A percentile compares a stretch with the other conserved stretches of the same genome.
phyloP scores from a whole-genome alignment of 2,113 vertebrate species.

The Cyphotilapia sp. region DNA sequence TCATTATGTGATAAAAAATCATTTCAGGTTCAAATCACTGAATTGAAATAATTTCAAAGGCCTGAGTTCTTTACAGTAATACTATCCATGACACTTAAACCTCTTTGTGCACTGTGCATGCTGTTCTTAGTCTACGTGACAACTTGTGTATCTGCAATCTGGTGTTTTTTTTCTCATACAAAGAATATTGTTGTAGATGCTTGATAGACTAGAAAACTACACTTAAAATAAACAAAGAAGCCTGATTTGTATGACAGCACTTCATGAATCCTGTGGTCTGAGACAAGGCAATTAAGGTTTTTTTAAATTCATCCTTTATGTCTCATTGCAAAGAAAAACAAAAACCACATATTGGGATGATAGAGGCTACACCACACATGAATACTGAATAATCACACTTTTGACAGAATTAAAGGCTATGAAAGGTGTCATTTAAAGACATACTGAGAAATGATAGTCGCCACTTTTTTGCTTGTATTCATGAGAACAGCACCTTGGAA shows the following conservation, averaged over 20 bases:
- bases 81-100: background rate
- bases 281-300: background rate
- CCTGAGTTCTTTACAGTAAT: background rate
- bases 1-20: constrained; percentile 21
- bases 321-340: background rate
- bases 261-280: background rate
- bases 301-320: background rate
- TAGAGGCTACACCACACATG: background rate
- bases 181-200: background rate
- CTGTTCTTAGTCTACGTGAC: background rate
- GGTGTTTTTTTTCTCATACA: background rate
- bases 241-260: background rate
- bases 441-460: background rate
- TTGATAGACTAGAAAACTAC: background rate
- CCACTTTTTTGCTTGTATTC: background rate
- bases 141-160: background rate
- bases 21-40: background rate
- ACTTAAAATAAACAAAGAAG: background rate
- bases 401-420: background rate
- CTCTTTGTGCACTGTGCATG: background rate
- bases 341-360: background rate
- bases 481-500: background rate
- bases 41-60: background rate
- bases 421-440: background rate
- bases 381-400: constrained; percentile 13